Conservation (phyloP, 1,140 invertebrate genomes). For the Amphibalanus amphitrite region DNA sequence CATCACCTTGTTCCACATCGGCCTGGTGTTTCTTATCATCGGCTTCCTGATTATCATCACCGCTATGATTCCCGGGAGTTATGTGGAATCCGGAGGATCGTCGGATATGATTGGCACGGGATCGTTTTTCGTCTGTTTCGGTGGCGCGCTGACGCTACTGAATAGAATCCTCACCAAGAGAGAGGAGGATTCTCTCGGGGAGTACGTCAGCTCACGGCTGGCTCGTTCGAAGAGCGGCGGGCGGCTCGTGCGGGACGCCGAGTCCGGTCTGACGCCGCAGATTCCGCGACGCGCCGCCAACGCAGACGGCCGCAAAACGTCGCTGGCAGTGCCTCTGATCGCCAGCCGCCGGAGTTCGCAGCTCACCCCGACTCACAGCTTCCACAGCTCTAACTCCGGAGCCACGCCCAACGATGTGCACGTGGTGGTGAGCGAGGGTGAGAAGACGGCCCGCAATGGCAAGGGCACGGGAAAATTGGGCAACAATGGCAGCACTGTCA, state of each 20-base stretch:
- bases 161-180: slow-evolving; percentile 60
- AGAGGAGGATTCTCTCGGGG: slow-evolving; percentile 63
- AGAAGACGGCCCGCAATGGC: neutral
- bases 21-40: slow-evolving; percentile 65
- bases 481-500: neutral
- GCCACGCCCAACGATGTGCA: neutral
- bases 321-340: no score
- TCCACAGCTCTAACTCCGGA: neutral
- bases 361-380: neutral
- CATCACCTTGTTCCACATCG: slow-evolving; percentile 73
- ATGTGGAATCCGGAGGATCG: slow-evolving; percentile 36
- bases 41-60: slow-evolving; percentile 63
- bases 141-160: slow-evolving; percentile 54
- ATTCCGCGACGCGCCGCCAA: neutral
- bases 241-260: slow-evolving; percentile 41
- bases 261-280: slow-evolving; percentile 25
- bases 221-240: slow-evolving; percentile 64
- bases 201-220: slow-evolving; percentile 65
- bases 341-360: neutral
- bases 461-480: neutral
- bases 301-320: no score
- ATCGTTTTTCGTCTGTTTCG: slow-evolving; percentile 45
- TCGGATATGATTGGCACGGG: slow-evolving; percentile 58
- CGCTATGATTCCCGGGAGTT: slow-evolving; percentile 57
- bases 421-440: neutral